Percentiles rank a stretch among this genome's conserved stretches.
Conservation (phyloP, 1,140 invertebrate species). For the Colletes latitarsis region DNA sequence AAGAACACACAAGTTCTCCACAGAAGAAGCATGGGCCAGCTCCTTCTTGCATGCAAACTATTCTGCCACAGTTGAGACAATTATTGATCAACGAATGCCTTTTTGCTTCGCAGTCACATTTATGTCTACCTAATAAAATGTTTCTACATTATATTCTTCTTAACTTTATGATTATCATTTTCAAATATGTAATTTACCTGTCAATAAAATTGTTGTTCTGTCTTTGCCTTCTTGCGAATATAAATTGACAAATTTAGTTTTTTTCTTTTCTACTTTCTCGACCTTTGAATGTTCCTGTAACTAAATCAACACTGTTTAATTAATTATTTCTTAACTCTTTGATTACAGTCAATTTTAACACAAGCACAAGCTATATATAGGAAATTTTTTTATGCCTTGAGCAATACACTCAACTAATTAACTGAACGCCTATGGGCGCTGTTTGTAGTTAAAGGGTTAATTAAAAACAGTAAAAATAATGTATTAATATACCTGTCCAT, state of each 20-base stretch:
- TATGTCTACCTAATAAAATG: constrained; percentile 85
- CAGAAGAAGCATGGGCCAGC: constrained; percentile 98
- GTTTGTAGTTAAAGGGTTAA: too few species aligned
- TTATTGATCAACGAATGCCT: constrained; percentile 96
- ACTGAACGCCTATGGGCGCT: too few species aligned
- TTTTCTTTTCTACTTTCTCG: constrained; percentile 84
- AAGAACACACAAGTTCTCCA: constrained; percentile 89
- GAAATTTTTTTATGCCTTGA: too few species aligned
- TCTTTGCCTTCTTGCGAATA: constrained; percentile 88
- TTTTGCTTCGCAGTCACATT: constrained; percentile 95
- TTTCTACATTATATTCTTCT: constrained; percentile 34
- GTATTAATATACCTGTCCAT: constrained; percentile 30
- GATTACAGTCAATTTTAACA: too few species aligned
- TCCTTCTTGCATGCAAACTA: constrained; percentile 98
- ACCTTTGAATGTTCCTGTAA: constrained; percentile 76
- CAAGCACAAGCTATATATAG: too few species aligned
- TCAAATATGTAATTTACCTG: constrained; percentile 80
- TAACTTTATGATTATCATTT: constrained; percentile 32
- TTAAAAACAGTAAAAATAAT: background rate
- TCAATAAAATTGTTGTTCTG: constrained; percentile 84
- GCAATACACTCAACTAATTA: too few species aligned
- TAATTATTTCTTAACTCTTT: background rate
- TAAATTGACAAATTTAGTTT: constrained; percentile 88
- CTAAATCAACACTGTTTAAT: constrained; percentile 55
- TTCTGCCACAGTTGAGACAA: constrained; percentile 95